Evolutionary conservation across 2,888 invertebrate genomes (phyloP).

Genomic region (Pristionchus mayeri): DNA sequence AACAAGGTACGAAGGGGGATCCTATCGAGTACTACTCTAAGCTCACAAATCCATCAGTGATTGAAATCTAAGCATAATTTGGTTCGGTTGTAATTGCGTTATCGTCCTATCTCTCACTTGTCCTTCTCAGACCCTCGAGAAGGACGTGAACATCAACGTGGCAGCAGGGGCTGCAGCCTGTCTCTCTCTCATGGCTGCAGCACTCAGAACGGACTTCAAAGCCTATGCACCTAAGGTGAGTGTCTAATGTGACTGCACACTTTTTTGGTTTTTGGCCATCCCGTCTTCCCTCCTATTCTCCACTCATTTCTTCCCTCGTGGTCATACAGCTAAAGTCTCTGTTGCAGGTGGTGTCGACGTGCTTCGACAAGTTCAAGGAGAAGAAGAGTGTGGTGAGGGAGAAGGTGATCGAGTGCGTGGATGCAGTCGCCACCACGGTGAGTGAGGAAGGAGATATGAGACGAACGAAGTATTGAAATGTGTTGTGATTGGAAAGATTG

Average conservation of each 20-base stretch:
- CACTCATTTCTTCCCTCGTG: too few relatives aligned
- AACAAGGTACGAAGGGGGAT: background rate
- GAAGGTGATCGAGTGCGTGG: slow-evolving; percentile 89
- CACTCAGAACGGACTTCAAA: slow-evolving; percentile 89
- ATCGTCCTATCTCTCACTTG: background rate
- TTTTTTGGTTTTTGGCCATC: background rate
- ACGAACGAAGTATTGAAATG: background rate
- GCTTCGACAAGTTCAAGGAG: slow-evolving; percentile 96
- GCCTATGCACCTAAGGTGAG: slow-evolving; percentile 82
- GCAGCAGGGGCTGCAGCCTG: slow-evolving; percentile 90
- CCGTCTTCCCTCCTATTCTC: too few relatives aligned
- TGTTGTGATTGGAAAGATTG: too few relatives aligned
- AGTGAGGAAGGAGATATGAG: slow-evolving; percentile 61
- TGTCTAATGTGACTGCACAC: too few relatives aligned
- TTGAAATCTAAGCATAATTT: too few relatives aligned
- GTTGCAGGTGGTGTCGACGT: slow-evolving; percentile 78
- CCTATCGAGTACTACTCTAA: too few relatives aligned
- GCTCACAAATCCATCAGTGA: too few relatives aligned
- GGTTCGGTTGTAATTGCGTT: too few relatives aligned
- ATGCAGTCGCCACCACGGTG: slow-evolving; percentile 88
- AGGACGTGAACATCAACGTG: slow-evolving; percentile 94
- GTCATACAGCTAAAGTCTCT: too few relatives aligned
- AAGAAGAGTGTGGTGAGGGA: slow-evolving; percentile 92
- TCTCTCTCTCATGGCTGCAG: slow-evolving; percentile 86
- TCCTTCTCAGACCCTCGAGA: slow-evolving; percentile 85